Evolutionary conservation across 2,113 vertebrate species (phyloP).

Genomic region (Percopsis transmontana): DNA sequence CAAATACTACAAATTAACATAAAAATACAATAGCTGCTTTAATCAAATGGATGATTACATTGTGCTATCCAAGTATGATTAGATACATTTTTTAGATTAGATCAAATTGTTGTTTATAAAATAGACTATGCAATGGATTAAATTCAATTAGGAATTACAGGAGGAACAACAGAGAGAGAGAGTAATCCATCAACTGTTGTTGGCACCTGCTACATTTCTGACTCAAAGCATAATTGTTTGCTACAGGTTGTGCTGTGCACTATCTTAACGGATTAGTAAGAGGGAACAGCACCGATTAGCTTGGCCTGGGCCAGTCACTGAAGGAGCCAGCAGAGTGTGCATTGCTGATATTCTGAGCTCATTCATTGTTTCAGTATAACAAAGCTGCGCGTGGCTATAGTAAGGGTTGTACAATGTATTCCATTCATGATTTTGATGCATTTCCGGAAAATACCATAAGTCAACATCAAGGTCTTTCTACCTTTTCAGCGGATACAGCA

Average conservation of each 20-base stretch:
- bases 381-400: conserved; percentile 40
- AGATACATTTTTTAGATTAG: too few species aligned
- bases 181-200: conserved; percentile 11
- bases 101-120: too few species aligned
- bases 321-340: conserved; percentile 39
- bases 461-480: not conserved
- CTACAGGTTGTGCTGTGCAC: conserved; percentile 38
- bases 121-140: too few species aligned
- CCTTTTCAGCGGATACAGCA: not conserved
- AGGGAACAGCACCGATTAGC: conserved; percentile 59
- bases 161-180: not conserved
- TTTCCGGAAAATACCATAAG: not conserved
- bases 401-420: conserved; percentile 24
- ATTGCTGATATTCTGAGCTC: conserved; percentile 42
- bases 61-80: too few species aligned
- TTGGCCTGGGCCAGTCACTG: conserved; percentile 32
- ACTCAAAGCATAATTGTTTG: conserved; percentile 41
- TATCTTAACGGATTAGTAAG: conserved; percentile 57
- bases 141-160: too few species aligned
- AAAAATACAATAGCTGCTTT: too few species aligned
- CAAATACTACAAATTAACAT: too few species aligned
- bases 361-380: conserved; percentile 53
- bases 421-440: conserved; percentile 18
- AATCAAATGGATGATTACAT: too few species aligned
- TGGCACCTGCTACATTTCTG: conserved; percentile 32